Percentiles rank a stretch among this genome's conserved stretches.
Evolutionary conservation across 2,797 vertebrate species (phyloP).

Genomic region (Pseudomugil gertrudae): DNA sequence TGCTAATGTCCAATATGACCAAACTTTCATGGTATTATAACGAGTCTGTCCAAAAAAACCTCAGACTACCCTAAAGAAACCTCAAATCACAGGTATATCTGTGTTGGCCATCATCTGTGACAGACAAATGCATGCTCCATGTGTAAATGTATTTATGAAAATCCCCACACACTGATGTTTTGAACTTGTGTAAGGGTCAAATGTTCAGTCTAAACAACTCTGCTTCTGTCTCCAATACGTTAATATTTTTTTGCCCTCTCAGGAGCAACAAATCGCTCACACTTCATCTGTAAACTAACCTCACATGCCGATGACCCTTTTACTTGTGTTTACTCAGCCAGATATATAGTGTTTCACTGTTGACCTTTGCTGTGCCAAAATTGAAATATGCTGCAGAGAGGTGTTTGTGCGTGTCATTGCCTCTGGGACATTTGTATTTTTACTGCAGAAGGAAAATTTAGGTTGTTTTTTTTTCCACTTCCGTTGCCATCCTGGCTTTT

Average conservation of each 20-base stretch:
- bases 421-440: constrained; percentile 21
- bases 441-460: constrained; percentile 21
- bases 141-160: constrained; percentile 1
- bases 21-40: no score
- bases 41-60: not conserved
- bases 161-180: constrained; percentile 10
- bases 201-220: constrained; percentile 65
- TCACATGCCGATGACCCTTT: constrained; percentile 40
- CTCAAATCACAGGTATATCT: not conserved
- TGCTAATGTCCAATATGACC: no score
- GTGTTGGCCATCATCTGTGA: not conserved
- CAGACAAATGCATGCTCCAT: not conserved
- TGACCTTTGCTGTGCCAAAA: constrained; percentile 57
- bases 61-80: not conserved
- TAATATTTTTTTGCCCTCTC: constrained; percentile 50
- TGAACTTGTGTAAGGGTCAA: constrained; percentile 41
- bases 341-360: constrained; percentile 70
- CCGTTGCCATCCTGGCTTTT: constrained; percentile 8
- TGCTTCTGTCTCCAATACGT: constrained; percentile 53
- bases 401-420: constrained; percentile 36
- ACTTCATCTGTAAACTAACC: constrained; percentile 63
- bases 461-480: constrained; percentile 21
- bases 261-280: constrained; percentile 59
- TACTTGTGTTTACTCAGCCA: constrained; percentile 60
- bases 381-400: constrained; percentile 36